Evolutionary conservation across 64 coral and sea anemone genomes (phyloP).

Genomic region (Montipora capricornis): DNA sequence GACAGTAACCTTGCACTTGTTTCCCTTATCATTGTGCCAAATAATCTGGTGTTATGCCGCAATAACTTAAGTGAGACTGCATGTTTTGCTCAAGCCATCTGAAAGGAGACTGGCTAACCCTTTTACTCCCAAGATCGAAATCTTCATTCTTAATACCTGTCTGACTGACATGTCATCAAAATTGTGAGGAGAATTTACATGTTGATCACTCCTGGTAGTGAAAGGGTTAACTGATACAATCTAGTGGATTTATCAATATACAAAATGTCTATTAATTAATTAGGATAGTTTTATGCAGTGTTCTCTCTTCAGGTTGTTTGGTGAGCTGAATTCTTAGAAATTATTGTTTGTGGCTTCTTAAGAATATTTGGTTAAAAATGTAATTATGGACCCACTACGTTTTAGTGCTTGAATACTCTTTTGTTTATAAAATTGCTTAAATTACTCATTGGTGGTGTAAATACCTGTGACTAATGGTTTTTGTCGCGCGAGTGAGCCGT

Average conservation of each 20-base stretch:
- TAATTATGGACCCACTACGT: not conserved
- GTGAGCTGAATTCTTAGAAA: not conserved
- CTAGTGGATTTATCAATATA: not conserved
- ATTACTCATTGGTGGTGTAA: not conserved
- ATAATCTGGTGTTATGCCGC: not conserved
- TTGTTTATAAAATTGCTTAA: slow-evolving; percentile 5
- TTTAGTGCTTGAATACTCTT: not conserved
- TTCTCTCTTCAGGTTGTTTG: not conserved
- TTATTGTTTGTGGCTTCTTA: not conserved
- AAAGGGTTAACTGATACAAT: too few species aligned
- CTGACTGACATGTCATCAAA: too few species aligned
- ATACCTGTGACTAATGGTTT: not conserved
- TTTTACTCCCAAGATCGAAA: not conserved
- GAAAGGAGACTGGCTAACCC: not conserved
- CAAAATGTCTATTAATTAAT: slow-evolving; percentile 10
- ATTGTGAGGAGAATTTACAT: too few species aligned
- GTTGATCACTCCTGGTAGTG: too few species aligned
- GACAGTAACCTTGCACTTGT: too few species aligned
- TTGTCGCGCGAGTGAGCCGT: too few species aligned
- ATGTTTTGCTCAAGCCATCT: not conserved
- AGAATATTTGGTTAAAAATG: not conserved
- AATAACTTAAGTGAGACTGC: not conserved
- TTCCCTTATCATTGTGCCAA: too few species aligned
- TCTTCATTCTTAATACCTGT: not conserved
- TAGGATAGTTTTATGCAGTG: not conserved